Base-by-base conservation (phyloP, 1,140 invertebrate genomes). In the Aphaenogaster floridana region DNA sequence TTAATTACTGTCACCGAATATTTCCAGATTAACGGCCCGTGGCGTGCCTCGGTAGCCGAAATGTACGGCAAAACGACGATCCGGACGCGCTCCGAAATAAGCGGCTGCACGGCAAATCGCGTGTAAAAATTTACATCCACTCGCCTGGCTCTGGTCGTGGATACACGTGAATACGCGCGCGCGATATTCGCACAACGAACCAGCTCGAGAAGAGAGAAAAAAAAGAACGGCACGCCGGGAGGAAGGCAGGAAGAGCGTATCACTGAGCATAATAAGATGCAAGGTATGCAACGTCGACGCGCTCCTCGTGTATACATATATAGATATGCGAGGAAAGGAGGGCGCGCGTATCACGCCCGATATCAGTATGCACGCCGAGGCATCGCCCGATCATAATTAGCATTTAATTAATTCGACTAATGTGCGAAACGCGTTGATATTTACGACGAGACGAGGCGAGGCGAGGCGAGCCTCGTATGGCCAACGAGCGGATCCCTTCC, bases 351-450 rank as follows among this genome's bases (percentile, higher is more conserved):
- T 89, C 86, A 74, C 64, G 54, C 21, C 50, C 36, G 77, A 63
- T 88, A 93, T 93, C 91, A 86, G 91, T 93, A 93, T 93, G 91
- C 92, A 76, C 63, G 86, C 77, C 78, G 83, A 80, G 85, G 52
- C 86, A 90, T 64, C 79, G 81, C 17, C 90, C 81, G 86, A 92
- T 92, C 90, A 91, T 92, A 93, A 93, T 93, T 93, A 93, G 92
- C 92, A 93, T 93, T 93, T 93, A 94, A 94, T 94, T 93, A 94
- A 94, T 93, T 92, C 91, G 90, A 92, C 92, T 90, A 92, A 93
- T 93, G 92, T 85, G 91, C 87, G 91, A 93, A 90, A 93, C 91
- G 92, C 89, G 91, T 92, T 92, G 91, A 90, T 92, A 91, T 88
- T 89, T 91, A 91, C 88, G 91, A 90, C 57, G 81, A 78, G 89